Evolutionary conservation across 2,797 vertebrate genomes (phyloP), one percentile per base, ranked within the genome.

Genomic region (Champsocephalus esox): DNA sequence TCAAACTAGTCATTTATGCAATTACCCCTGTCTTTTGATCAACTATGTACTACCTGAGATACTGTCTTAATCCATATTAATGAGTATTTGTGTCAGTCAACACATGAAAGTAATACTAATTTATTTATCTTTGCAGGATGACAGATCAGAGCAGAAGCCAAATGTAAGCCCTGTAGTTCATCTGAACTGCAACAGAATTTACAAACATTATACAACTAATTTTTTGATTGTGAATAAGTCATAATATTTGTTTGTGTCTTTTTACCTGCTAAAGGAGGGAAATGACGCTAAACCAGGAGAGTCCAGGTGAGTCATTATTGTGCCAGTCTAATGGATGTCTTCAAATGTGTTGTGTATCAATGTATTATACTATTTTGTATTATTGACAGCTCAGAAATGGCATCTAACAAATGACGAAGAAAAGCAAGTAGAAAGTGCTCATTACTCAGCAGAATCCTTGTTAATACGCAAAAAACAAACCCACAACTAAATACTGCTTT

Each of bases 51-150:
- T 60, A 49, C 8, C 32, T 52, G 28, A 50, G 55, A 55, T 32
- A 19, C 11, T 4, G 32, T 44, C 16, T 13, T 66, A 5, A 32
- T n/a, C 24, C 34, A 4, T 9, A 34, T 49, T 56, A 21, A 14
- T 54, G 5, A 48, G 14, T 72, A 67, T 14, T n/a, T 71, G n/a
- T 79, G 4, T 56, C 5, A 8, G 21, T 9, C 44, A 48, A 67
- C 44, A 50, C 10, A 38, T 59, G 24, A 56, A 3, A 24, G 1
- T 77, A 14, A 80, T 57, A n/a, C 19, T 46, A 17, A 77, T 65
- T 41, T 16, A 8, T 45, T 65, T 0, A 24, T 59, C 87, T 63
- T 93, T 83, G 12, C 61, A 96, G 95, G 87, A 94, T 84, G 95
- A 96, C 82, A 91, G 94, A 76, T 88, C 83, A 75, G 92, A 91